phyloP scores from a whole-genome alignment of 2,797 vertebrate genomes.

The Alosa sapidissima region DNA sequence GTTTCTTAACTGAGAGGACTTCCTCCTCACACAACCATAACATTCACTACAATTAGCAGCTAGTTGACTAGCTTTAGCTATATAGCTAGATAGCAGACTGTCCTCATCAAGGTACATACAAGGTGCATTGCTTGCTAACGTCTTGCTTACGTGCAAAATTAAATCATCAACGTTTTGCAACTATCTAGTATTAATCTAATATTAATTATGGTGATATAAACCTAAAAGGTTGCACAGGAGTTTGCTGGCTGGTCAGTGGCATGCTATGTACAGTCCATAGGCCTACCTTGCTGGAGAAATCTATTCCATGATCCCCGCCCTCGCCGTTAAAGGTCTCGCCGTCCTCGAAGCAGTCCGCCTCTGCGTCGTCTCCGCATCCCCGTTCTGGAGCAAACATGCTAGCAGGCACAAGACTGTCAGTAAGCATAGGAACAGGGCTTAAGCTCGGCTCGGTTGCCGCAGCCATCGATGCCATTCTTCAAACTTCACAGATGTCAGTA shows the following conservation, averaged over 20 bases:
- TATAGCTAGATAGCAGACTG: not conserved
- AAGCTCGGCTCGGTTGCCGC: constrained; percentile 75
- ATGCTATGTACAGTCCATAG: not conserved
- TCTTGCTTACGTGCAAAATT: not conserved
- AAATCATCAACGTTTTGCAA: not conserved
- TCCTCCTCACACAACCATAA: not conserved
- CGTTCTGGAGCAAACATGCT: constrained; percentile 92
- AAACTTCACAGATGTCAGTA: not conserved
- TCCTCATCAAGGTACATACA: not conserved
- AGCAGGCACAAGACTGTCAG: constrained; percentile 81
- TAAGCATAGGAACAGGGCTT: constrained; percentile 62
- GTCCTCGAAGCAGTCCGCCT: constrained; percentile 70
- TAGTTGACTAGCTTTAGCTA: not conserved
- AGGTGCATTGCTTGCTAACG: not conserved
- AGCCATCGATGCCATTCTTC: constrained; percentile 77
- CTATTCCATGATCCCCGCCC: constrained; percentile 75
- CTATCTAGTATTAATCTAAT: not conserved
- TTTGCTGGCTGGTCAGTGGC: not conserved
- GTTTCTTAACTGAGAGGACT: not conserved
- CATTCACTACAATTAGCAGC: not conserved
- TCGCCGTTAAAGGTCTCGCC: constrained; percentile 79
- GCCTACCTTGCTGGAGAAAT: constrained; percentile 91
- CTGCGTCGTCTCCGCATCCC: constrained; percentile 71
- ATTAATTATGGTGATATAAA: not conserved
- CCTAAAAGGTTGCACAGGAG: not conserved